Percentiles rank a stretch among this genome's conserved stretches.
phyloP scores from a whole-genome alignment of 2,888 invertebrate species.

The Synergus laeviventris region DNA sequence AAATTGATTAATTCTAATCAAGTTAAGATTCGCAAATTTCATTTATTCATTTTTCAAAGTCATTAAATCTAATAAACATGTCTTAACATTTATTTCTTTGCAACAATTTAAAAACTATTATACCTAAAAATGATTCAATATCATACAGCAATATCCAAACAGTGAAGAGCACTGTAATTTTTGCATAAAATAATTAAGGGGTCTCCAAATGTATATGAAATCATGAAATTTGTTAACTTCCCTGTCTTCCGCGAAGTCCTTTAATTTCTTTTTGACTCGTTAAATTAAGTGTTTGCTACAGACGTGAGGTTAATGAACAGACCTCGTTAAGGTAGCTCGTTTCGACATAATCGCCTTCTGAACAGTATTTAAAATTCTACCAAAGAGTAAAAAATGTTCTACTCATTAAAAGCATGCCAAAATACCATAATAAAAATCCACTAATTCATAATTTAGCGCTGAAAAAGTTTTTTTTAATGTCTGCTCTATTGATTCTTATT shows the following conservation, averaged over 20 bases:
- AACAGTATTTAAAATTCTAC: slow-evolving; percentile 14
- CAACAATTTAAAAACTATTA: neutral
- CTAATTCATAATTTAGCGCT: neutral
- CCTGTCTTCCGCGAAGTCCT: neutral
- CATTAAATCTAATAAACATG: neutral
- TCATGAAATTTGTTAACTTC: neutral
- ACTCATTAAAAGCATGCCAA: slow-evolving; percentile 7
- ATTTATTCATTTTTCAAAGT: too few relatives aligned
- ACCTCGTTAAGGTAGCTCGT: slow-evolving; percentile 31
- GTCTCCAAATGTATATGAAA: neutral
- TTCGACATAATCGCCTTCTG: slow-evolving; percentile 20
- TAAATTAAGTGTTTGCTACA: slow-evolving; percentile 22
- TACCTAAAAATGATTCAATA: too few relatives aligned
- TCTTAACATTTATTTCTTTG: neutral
- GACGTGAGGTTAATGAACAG: slow-evolving; percentile 39
- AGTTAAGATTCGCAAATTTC: neutral
- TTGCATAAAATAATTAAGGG: neutral
- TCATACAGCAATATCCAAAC: neutral
- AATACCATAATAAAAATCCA: neutral
- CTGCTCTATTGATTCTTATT: too few relatives aligned
- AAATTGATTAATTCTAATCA: neutral
- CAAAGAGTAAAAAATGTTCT: slow-evolving; percentile 21
- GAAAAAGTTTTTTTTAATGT: neutral
- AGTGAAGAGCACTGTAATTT: neutral
- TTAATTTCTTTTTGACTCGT: slow-evolving; percentile 19